Conservation (phyloP, 2,113 vertebrate species). For the Sus scrofa region T2T-Sscrofa CM000826.6:90254501-90255000, state of each 20-base stretch:
- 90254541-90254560: neutral
- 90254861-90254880: neutral
- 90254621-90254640: conserved; percentile 37
- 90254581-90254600: neutral
- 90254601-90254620: conserved; percentile 23
- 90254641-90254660: conserved; percentile 49
- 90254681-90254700: conserved; percentile 82
- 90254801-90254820: conserved; percentile 42
- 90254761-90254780: conserved; percentile 65
- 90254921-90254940: conserved; percentile 4
- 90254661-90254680: conserved; percentile 67
- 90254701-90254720: conserved; percentile 78
- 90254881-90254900: neutral
- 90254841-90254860: neutral
- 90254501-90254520: neutral
- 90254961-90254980: conserved; percentile 36
- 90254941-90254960: conserved; percentile 22
- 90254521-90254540: neutral
- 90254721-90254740: conserved; percentile 62
- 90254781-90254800: conserved; percentile 67
- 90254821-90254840: conserved; percentile 6
- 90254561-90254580: conserved; percentile 53
- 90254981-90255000: conserved; percentile 20
- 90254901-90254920: neutral
- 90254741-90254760: conserved; percentile 74